Evolutionary conservation across 2,888 invertebrate species (phyloP).

Genomic region (Trachelus tabidus): DNA sequence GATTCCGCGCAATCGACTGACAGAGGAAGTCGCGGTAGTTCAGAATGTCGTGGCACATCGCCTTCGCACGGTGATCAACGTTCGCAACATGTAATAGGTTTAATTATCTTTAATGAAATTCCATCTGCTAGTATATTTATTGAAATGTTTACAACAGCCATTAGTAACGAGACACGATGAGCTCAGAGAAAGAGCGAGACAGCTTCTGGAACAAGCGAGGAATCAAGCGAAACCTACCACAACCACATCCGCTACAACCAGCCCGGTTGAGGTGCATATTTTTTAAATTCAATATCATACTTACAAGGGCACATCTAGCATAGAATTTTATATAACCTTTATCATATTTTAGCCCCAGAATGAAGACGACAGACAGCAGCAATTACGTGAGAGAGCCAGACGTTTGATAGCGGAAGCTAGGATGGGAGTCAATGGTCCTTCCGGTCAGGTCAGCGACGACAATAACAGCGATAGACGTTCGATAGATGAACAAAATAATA

Average conservation of each 20-base stretch:
- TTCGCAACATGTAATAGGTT: conserved; percentile 58
- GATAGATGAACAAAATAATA: conserved; percentile 63
- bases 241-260: conserved; percentile 68
- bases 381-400: conserved; percentile 88
- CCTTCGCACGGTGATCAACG: conserved; percentile 56
- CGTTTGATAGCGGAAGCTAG: conserved; percentile 89
- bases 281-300: neutral
- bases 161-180: conserved; percentile 84
- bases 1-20: conserved; percentile 50
- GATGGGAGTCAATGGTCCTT: conserved; percentile 68
- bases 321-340: neutral
- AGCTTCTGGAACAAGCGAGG: conserved; percentile 84
- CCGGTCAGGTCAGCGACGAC: conserved; percentile 59
- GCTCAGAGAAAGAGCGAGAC: conserved; percentile 84
- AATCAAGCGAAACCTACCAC: conserved; percentile 64
- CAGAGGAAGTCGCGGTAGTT: conserved; percentile 56
- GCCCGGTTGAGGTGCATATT: conserved; percentile 67
- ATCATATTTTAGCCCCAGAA: conserved; percentile 66
- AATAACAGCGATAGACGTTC: conserved; percentile 60
- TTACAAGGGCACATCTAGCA: neutral
- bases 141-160: conserved; percentile 68
- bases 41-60: conserved; percentile 56
- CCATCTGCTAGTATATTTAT: neutral
- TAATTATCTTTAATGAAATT: neutral
- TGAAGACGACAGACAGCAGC: conserved; percentile 88